These are phyloP conservation scores for Carollia perspicillata DNA, from an alignment of 2,113 vertebrate species.

Conservation along the genomic window DNA sequence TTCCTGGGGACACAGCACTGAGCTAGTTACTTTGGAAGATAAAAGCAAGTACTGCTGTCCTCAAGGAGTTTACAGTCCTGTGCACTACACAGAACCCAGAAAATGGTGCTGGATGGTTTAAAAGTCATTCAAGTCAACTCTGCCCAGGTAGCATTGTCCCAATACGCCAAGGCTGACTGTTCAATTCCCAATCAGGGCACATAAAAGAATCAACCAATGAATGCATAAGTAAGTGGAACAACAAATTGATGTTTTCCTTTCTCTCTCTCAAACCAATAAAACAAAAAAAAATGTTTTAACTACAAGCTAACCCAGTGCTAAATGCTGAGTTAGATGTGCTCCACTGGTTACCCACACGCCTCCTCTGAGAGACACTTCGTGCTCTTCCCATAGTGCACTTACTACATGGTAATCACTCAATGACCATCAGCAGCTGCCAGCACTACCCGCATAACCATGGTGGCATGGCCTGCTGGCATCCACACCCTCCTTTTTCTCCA, in stretches of 20 bases:
- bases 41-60: background rate
- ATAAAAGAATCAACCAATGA: too few species aligned
- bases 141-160: too few species aligned
- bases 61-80: background rate
- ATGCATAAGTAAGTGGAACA: too few species aligned
- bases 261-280: too few species aligned
- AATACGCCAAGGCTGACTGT: too few species aligned
- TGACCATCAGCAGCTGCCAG: accelerated
- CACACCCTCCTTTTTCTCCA: background rate
- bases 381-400: too few species aligned
- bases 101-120: background rate
- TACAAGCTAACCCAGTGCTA: background rate
- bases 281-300: background rate
- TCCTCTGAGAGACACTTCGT: background rate
- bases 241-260: too few species aligned
- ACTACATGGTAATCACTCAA: accelerated
- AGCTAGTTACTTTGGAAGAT: background rate
- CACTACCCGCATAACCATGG: background rate
- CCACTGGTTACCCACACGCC: background rate
- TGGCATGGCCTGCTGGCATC: background rate
- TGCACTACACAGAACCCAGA: background rate
- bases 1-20: background rate
- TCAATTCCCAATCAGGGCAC: too few species aligned
- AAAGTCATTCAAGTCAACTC: background rate
- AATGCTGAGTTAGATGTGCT: too few species aligned